A percentile compares a stretch with the other conserved stretches of the same genome.
Evolutionary conservation across 2,797 vertebrate species (phyloP).

Genomic region (Onychomys arenicola): DNA sequence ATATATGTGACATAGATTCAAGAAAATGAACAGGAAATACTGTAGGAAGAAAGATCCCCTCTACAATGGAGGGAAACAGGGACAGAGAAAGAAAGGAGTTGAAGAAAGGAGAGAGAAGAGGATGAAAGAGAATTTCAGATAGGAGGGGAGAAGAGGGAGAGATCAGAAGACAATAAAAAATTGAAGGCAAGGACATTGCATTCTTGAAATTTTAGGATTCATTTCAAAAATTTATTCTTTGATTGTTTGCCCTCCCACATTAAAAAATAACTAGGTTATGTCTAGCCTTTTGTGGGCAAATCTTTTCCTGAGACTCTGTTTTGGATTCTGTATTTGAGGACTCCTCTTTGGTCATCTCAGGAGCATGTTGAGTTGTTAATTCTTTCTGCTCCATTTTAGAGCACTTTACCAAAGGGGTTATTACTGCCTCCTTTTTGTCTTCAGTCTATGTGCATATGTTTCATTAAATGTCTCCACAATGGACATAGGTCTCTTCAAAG

Average conservation of each 20-base stretch:
- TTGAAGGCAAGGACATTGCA: neutral
- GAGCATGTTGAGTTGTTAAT: neutral
- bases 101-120: neutral
- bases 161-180: neutral
- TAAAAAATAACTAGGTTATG: neutral
- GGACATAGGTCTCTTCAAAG: neutral
- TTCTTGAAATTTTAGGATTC: neutral
- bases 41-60: neutral
- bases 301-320: neutral
- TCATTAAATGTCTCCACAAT: neutral
- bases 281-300: neutral
- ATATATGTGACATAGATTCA: neutral
- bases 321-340: neutral
- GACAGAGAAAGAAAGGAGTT: neutral
- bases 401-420: neutral
- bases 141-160: neutral
- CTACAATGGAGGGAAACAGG: fast-evolving
- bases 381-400: neutral
- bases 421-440: neutral
- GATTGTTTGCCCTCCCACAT: fast-evolving
- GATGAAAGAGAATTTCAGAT: fast-evolving
- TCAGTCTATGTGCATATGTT: neutral
- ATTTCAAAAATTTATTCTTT: neutral
- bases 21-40: neutral
- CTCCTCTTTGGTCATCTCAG: neutral